phyloP scores from a whole-genome alignment of 2,113 vertebrate species.

The Brachyhypopomus occidentalis region DNA sequence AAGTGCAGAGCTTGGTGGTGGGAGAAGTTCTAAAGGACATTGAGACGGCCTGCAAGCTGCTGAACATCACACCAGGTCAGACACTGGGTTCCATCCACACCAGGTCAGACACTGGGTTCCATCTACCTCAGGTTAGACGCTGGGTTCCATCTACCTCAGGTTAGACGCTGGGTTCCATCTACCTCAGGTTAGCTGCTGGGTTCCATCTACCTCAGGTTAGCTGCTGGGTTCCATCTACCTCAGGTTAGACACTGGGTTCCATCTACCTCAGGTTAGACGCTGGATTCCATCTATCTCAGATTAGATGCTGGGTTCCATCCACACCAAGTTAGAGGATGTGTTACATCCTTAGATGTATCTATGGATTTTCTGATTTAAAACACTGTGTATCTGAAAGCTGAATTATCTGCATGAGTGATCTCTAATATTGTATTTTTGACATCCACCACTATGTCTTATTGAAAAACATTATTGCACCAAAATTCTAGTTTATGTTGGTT shows the following conservation, averaged over 20 bases:
- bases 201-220: too few species aligned
- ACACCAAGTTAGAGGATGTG: constrained; percentile 76
- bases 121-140: too few species aligned
- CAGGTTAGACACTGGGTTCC: too few species aligned
- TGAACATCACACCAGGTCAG: constrained; percentile 91
- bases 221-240: too few species aligned
- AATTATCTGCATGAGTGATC: background rate
- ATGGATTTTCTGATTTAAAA: background rate
- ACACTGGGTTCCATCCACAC: background rate
- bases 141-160: too few species aligned
- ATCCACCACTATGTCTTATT: background rate
- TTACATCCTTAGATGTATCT: background rate
- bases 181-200: too few species aligned
- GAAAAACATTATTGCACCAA: background rate
- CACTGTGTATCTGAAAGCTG: too few species aligned
- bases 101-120: too few species aligned
- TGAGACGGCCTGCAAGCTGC: constrained; percentile 93
- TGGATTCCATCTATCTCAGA: too few species aligned
- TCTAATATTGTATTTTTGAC: background rate
- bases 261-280: too few species aligned
- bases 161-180: too few species aligned
- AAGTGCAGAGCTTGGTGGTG: constrained; percentile 96
- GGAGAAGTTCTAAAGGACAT: constrained; percentile 97
- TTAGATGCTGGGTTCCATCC: too few species aligned
- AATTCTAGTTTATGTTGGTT: background rate